phyloP scores from a whole-genome alignment of 2,888 invertebrate genomes.

The Pristionchus entomophagus region DNA sequence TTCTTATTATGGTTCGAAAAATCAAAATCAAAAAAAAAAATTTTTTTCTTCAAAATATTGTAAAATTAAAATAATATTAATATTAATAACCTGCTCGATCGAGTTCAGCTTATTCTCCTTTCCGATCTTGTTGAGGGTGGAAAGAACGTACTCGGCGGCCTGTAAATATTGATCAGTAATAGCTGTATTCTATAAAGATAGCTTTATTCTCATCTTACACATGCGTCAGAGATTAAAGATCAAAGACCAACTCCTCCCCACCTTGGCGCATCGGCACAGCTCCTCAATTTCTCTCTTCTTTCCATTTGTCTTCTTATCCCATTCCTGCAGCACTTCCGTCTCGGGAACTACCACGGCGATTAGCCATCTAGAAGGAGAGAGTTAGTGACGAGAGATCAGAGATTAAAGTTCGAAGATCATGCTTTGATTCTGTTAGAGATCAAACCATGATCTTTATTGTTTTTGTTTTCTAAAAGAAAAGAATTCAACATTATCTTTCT shows the following conservation, averaged over 20 bases:
- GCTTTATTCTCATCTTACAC: too few relatives aligned
- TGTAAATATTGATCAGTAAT: slow-evolving; percentile 30
- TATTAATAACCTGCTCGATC: slow-evolving; percentile 98
- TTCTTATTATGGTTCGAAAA: not conserved
- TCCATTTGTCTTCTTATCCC: slow-evolving; percentile 78
- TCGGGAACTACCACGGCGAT: slow-evolving; percentile 96
- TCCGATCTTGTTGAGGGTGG: slow-evolving; percentile 90
- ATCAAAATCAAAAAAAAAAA: not conserved
- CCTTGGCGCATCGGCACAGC: slow-evolving; percentile 63
- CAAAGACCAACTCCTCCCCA: slow-evolving; percentile 47
- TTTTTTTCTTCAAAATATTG: not conserved
- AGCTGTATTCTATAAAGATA: not conserved
- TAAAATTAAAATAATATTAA: not conserved
- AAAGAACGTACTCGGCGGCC: slow-evolving; percentile 82
- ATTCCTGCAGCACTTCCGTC: slow-evolving; percentile 90
- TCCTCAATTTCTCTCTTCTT: slow-evolving; percentile 58
- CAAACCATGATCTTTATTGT: too few relatives aligned
- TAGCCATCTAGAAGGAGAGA: slow-evolving; percentile 84
- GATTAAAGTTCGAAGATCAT: too few relatives aligned
- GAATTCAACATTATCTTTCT: too few relatives aligned
- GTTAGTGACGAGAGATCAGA: too few relatives aligned
- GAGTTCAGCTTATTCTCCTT: slow-evolving; percentile 92
- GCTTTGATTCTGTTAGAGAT: too few relatives aligned
- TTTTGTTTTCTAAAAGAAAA: too few relatives aligned
- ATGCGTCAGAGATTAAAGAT: not conserved